A percentile compares a stretch with the other conserved stretches of the same genome.
Evolutionary conservation across 2,888 invertebrate genomes (phyloP).

Genomic region (Chaitophorus viminalis): DNA sequence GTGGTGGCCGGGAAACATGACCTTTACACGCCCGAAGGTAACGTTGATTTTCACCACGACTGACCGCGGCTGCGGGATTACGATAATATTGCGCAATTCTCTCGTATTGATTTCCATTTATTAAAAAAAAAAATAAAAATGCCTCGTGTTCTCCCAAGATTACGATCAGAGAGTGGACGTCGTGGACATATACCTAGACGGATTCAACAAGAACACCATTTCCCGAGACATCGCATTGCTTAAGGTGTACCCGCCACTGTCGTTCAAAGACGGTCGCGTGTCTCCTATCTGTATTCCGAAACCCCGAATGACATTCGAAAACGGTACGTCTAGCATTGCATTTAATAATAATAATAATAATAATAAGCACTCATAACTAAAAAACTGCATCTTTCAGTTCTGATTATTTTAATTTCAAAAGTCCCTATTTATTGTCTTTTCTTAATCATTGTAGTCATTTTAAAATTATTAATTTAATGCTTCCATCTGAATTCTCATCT

Average conservation of each 20-base stretch:
- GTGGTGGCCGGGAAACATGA: constrained; percentile 67
- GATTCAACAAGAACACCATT: constrained; percentile 64
- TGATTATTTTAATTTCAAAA: too few relatives aligned
- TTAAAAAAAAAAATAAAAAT: too few relatives aligned
- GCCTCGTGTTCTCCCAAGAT: not conserved
- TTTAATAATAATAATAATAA: not conserved
- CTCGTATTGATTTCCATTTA: not conserved
- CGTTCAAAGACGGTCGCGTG: constrained; percentile 65
- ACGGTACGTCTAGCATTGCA: constrained; percentile 62
- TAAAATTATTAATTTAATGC: too few relatives aligned
- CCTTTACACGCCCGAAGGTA: constrained; percentile 65
- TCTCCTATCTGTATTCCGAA: constrained; percentile 68
- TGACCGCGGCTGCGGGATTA: too few relatives aligned
- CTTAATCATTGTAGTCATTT: too few relatives aligned
- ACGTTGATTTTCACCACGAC: not conserved
- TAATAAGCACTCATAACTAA: too few relatives aligned
- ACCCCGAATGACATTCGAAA: constrained; percentile 61
- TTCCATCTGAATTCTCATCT: too few relatives aligned
- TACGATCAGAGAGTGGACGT: constrained; percentile 42
- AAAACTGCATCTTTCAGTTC: too few relatives aligned
- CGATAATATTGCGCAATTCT: too few relatives aligned
- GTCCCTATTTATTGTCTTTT: too few relatives aligned
- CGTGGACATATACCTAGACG: constrained; percentile 18
- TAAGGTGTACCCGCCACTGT: constrained; percentile 64
- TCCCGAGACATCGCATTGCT: constrained; percentile 66